A percentile compares a stretch with the other conserved stretches of the same genome.
Evolutionary conservation across 1,140 invertebrate species (phyloP).

Genomic region (Drosophila asahinai): DNA sequence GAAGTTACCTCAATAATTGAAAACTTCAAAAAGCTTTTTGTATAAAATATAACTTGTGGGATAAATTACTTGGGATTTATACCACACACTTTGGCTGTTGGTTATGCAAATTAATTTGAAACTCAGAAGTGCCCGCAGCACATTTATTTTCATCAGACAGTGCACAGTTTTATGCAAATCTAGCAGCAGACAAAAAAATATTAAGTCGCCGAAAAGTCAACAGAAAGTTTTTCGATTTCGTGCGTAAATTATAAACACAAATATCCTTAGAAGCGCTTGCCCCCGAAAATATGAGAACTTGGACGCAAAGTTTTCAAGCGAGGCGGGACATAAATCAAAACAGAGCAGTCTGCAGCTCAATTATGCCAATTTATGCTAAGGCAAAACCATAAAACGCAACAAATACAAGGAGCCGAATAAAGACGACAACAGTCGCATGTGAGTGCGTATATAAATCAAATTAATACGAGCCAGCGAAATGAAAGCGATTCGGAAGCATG

Average conservation of each 20-base stretch:
- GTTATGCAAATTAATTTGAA: slow-evolving; percentile 12
- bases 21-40: neutral
- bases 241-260: slow-evolving; percentile 62
- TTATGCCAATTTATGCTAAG: slow-evolving; percentile 74
- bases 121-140: slow-evolving; percentile 25
- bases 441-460: slow-evolving; percentile 61
- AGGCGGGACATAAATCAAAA: slow-evolving; percentile 39
- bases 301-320: slow-evolving; percentile 40
- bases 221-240: slow-evolving; percentile 73
- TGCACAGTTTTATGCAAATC: slow-evolving; percentile 47
- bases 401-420: slow-evolving; percentile 41
- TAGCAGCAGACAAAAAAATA: slow-evolving; percentile 34
- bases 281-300: slow-evolving; percentile 59
- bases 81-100: neutral
- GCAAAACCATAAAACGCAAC: slow-evolving; percentile 32
- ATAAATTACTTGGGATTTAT: slow-evolving; percentile 6
- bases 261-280: slow-evolving; percentile 45
- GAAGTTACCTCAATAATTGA: slow-evolving; percentile 7
- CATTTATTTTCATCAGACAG: slow-evolving; percentile 64
- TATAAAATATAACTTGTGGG: neutral
- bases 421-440: slow-evolving; percentile 45
- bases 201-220: slow-evolving; percentile 23
- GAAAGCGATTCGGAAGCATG: slow-evolving; percentile 51
- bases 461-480: slow-evolving; percentile 52
- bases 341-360: slow-evolving; percentile 44